Percentiles rank a stretch among this genome's conserved stretches.
These are phyloP conservation scores for Nephila pilipes DNA, from an alignment of 1,140 invertebrate genomes.

Conservation along the genomic window DNA sequence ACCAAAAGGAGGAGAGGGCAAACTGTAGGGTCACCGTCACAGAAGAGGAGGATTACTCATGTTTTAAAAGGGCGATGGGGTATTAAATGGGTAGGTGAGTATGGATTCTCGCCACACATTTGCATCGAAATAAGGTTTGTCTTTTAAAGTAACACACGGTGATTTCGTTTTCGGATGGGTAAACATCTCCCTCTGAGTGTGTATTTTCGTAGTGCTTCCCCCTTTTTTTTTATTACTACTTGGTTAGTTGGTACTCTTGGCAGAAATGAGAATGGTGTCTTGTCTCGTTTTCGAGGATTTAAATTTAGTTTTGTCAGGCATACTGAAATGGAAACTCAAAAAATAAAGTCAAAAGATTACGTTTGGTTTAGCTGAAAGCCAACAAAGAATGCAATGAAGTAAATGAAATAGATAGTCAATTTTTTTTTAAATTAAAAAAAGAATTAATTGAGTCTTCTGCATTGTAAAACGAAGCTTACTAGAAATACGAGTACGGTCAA, in stretches of 20 bases:
- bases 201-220: background rate
- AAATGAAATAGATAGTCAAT: too few relatives aligned
- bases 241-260: too few relatives aligned
- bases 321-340: background rate
- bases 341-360: background rate
- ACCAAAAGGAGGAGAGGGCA: background rate
- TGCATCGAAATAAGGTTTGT: slow-evolving; percentile 62
- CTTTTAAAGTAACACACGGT: slow-evolving; percentile 40
- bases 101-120: slow-evolving; percentile 27
- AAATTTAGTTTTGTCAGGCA: background rate
- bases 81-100: slow-evolving; percentile 25
- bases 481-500: too few relatives aligned
- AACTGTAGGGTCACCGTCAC: background rate
- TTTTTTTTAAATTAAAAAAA: too few relatives aligned
- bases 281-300: background rate
- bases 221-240: background rate
- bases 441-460: too few relatives aligned
- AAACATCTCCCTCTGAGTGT: background rate
- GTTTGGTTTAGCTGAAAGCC: too few relatives aligned
- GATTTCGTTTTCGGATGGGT: slow-evolving; percentile 34
- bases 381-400: too few relatives aligned
- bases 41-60: slow-evolving; percentile 17
- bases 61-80: slow-evolving; percentile 42
- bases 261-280: background rate
- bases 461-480: too few relatives aligned